Evolutionary conservation across 2,888 invertebrate genomes (phyloP).

Genomic region (Strigamia crassipes): DNA sequence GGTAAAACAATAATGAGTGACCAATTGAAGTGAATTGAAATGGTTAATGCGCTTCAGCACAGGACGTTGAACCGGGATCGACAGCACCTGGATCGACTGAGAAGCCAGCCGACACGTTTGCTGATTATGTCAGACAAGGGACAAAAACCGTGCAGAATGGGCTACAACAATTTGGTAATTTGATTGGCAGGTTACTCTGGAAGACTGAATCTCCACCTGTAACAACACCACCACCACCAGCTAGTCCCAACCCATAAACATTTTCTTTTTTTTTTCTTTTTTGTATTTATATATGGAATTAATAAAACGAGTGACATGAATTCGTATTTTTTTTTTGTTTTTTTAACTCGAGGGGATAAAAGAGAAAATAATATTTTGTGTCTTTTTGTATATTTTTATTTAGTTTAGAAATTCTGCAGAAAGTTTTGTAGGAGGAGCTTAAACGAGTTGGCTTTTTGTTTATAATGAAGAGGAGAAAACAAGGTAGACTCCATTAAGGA

Average conservation of each 20-base stretch:
- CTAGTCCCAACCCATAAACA: background rate
- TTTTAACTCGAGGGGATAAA: too few relatives aligned
- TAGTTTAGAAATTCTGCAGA: too few relatives aligned
- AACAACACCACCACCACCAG: background rate
- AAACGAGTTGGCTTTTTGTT: too few relatives aligned
- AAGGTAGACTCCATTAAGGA: too few relatives aligned
- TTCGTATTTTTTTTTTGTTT: too few relatives aligned
- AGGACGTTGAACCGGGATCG: slow-evolving; percentile 10
- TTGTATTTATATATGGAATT: too few relatives aligned
- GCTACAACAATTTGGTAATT: background rate
- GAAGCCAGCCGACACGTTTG: background rate
- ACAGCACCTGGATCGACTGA: slow-evolving; percentile 5
- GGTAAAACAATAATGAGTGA: slow-evolving; percentile 14
- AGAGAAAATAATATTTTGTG: too few relatives aligned
- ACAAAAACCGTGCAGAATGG: background rate
- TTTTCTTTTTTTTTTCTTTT: too few relatives aligned
- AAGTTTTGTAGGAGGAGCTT: too few relatives aligned
- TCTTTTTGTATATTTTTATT: too few relatives aligned
- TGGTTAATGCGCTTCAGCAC: background rate
- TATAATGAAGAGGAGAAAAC: too few relatives aligned
- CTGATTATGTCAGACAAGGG: background rate
- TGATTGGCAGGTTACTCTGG: background rate
- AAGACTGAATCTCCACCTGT: background rate
- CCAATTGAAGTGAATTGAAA: background rate
- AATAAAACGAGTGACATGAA: too few relatives aligned